Evolutionary conservation across 1,140 invertebrate species (phyloP).

Genomic region (Ectropis grisescens): DNA sequence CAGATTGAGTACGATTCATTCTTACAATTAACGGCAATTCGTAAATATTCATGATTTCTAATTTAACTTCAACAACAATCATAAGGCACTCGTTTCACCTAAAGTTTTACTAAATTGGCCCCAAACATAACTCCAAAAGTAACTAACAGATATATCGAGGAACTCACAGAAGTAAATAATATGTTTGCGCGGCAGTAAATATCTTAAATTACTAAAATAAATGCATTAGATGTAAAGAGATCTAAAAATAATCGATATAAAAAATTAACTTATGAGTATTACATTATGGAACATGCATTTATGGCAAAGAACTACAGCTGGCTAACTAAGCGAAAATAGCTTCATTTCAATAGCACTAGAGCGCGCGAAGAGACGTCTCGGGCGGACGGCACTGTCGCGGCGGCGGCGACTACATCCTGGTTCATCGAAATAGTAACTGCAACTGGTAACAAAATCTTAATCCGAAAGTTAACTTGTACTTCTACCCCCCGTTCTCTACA

Average conservation of each 20-base stretch:
- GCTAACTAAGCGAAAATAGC: constrained; percentile 66
- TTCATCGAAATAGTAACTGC: constrained; percentile 28
- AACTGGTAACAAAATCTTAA: constrained; percentile 58
- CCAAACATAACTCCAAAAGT: constrained; percentile 33
- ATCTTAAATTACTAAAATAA: constrained; percentile 55
- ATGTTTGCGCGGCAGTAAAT: constrained; percentile 20
- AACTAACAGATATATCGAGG: constrained; percentile 30
- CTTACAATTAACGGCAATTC: constrained; percentile 27
- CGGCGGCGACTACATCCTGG: too few species aligned
- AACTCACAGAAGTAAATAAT: constrained; percentile 34
- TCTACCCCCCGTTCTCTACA: constrained; percentile 10
- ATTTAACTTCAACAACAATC: constrained; percentile 22
- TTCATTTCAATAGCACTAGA: constrained; percentile 39
- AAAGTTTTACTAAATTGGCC: constrained; percentile 36
- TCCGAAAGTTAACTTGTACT: constrained; percentile 26
- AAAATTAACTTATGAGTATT: constrained; percentile 70
- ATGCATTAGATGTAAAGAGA: constrained; percentile 68
- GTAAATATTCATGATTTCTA: background rate
- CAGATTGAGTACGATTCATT: constrained; percentile 28
- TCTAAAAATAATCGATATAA: constrained; percentile 66
- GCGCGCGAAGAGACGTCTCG: constrained; percentile 6
- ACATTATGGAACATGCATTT: constrained; percentile 71
- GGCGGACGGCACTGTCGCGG: too few species aligned
- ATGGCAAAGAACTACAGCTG: constrained; percentile 69
- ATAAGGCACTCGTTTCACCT: constrained; percentile 47